These are phyloP conservation scores for Hippopotamyrus pictus DNA, from an alignment of 2,797 vertebrate species.

Conservation along the genomic window DNA sequence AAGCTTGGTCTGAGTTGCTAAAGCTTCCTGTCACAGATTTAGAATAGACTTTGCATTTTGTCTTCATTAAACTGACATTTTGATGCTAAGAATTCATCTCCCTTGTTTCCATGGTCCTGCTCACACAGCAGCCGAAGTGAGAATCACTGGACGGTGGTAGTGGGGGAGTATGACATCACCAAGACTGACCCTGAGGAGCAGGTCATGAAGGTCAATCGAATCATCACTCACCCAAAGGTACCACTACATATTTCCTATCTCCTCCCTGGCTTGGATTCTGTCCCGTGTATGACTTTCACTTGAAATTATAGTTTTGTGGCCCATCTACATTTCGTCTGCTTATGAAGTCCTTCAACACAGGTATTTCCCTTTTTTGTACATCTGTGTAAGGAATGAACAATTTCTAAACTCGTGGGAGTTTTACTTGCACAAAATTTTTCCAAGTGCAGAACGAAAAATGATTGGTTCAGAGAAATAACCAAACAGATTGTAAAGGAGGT, in stretches of 20 bases:
- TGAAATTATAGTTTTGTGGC: not conserved
- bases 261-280: not conserved
- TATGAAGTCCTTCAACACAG: not conserved
- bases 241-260: not conserved
- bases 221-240: conserved; percentile 88
- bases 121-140: conserved; percentile 70
- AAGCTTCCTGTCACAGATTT: not conserved
- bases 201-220: conserved; percentile 75
- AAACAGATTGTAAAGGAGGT: not conserved
- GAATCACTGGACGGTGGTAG: conserved; percentile 79
- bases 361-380: not conserved
- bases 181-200: conserved; percentile 66
- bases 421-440: not conserved
- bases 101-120: not conserved
- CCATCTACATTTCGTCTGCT: not conserved
- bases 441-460: not conserved
- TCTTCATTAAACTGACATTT: not conserved
- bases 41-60: not conserved
- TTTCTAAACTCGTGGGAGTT: not conserved
- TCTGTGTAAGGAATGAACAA: not conserved
- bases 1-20: not conserved
- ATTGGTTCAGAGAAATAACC: not conserved
- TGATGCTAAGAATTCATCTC: not conserved
- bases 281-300: not conserved
- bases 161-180: conserved; percentile 76